Conservation (phyloP, 2,888 invertebrate genomes). For the Geotrupes spiniger region DNA sequence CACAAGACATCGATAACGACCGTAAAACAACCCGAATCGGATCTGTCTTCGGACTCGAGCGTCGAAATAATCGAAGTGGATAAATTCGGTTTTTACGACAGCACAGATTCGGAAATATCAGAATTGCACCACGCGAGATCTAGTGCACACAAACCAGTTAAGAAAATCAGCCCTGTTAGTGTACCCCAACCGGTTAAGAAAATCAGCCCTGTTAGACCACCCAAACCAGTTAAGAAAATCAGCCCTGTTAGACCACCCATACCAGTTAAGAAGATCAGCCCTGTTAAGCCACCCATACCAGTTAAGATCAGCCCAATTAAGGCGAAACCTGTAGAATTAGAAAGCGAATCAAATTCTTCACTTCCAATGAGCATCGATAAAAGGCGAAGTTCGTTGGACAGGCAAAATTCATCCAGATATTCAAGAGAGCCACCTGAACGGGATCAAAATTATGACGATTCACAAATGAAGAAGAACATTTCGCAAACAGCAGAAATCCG, state of each 20-base stretch:
- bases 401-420: conserved; percentile 21
- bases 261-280: background rate
- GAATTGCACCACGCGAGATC: conserved; percentile 13
- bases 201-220: background rate
- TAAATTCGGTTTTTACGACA: conserved; percentile 21
- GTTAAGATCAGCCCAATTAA: too few relatives aligned
- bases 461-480: conserved; percentile 5
- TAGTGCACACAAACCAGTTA: background rate
- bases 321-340: too few relatives aligned
- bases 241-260: background rate
- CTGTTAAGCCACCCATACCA: background rate
- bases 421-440: conserved; percentile 30
- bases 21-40: conserved; percentile 1
- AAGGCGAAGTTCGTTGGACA: conserved; percentile 16
- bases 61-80: conserved; percentile 8
- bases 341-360: background rate
- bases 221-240: background rate
- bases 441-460: conserved; percentile 24
- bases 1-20: background rate
- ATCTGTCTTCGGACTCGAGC: conserved; percentile 1
- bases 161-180: background rate
- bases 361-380: conserved; percentile 21
- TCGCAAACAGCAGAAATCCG: conserved; percentile 2
- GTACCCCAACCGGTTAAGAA: background rate
- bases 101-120: conserved; percentile 23